phyloP scores from a whole-genome alignment of 64 coral and sea anemone genomes.

The Hydrozoanthus tunicans region DNA sequence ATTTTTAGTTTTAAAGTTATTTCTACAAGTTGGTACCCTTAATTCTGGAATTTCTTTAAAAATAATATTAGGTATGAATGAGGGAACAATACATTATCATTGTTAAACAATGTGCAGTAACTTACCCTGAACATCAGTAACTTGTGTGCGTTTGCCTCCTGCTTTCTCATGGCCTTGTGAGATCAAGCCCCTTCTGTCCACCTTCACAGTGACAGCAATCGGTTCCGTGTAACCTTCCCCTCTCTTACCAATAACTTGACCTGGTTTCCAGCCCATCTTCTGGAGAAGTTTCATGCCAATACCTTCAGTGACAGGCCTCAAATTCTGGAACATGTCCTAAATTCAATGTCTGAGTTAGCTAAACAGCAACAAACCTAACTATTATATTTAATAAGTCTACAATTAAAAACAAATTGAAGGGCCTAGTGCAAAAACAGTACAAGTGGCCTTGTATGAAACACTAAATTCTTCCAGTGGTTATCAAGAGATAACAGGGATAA shows the following conservation, averaged over 20 bases:
- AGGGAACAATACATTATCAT: neutral
- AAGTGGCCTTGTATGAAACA: too few species aligned
- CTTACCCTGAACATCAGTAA: slow-evolving; percentile 49
- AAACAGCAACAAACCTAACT: too few species aligned
- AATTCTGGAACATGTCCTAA: slow-evolving; percentile 99
- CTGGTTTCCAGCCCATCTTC: slow-evolving; percentile 98
- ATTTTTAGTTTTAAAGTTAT: too few species aligned
- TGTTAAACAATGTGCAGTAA: neutral
- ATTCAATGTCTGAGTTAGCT: neutral
- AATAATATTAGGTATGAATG: too few species aligned
- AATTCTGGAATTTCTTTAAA: too few species aligned
- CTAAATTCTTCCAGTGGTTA: too few species aligned
- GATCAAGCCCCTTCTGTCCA: slow-evolving; percentile 87
- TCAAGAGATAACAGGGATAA: too few species aligned
- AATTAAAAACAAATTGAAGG: too few species aligned
- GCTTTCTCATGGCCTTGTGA: slow-evolving; percentile 69
- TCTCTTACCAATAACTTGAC: slow-evolving; percentile 97
- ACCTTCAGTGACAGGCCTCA: slow-evolving; percentile 77
- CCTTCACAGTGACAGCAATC: slow-evolving; percentile 93
- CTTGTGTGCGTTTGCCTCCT: slow-evolving; percentile 29
- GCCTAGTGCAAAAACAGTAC: too few species aligned
- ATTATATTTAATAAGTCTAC: too few species aligned
- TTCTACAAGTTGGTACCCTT: too few species aligned
- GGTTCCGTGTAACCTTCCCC: slow-evolving; percentile 91
- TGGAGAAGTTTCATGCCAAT: slow-evolving; percentile 97